Conservation (phyloP, 2,113 vertebrate species). For the Nettapus auritus region DNA sequence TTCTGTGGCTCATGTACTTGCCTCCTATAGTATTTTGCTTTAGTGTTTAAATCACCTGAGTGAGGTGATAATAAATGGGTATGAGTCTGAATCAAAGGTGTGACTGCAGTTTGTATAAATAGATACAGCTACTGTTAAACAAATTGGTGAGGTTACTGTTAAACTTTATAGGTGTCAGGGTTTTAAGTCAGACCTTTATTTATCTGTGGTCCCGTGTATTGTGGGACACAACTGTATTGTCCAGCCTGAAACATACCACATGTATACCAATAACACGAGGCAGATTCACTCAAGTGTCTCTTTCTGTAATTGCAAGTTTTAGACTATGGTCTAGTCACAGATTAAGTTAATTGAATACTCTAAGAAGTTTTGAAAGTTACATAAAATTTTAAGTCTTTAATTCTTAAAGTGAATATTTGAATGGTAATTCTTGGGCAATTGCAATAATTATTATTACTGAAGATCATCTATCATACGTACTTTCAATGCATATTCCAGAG, state of each 20-base stretch:
- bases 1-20: neutral
- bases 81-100: neutral
- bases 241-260: neutral
- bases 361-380: neutral
- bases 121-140: neutral
- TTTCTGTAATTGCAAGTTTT: neutral
- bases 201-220: neutral
- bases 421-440: neutral
- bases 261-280: neutral
- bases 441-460: neutral
- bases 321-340: neutral
- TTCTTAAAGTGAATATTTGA: neutral
- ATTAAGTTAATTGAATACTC: neutral
- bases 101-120: neutral
- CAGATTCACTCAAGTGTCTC: neutral
- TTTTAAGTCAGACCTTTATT: neutral
- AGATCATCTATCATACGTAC: neutral
- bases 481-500: neutral
- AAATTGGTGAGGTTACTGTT: neutral
- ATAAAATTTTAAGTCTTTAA: neutral
- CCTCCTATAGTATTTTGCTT: neutral
- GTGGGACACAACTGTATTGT: neutral
- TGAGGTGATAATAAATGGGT: neutral
- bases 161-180: neutral
- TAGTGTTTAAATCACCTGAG: neutral